Evolutionary conservation across 37 sponge, comb jelly and placozoan species (phyloP), one percentile per base, ranked within the genome.

Genomic region (Halisarca cf. caerulea): DNA sequence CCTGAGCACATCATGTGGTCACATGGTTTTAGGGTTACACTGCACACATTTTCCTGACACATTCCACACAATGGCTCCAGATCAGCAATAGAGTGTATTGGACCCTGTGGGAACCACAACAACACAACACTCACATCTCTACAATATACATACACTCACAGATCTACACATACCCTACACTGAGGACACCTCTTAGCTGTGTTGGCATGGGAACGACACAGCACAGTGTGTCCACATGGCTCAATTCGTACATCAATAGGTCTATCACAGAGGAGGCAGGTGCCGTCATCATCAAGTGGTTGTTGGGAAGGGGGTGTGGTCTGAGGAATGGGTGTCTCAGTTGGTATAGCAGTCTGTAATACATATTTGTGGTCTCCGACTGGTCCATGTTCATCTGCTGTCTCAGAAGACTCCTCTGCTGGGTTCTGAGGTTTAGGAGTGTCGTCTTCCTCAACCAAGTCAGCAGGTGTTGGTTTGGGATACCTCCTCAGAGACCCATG

Each of bases 11-110:
- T 87, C 51, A 40, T 87, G 80, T 96, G 96, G 0, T 57, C 87
- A 86, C 96, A 96, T 23, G 96, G 96, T 59, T 81, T 79, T 4
- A 96, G 32, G 33, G 93, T 92, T 2, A 91, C 93, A 39, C 86
- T 70, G 17, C 84, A 87, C 18, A 38, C 70, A 32, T 90, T 88
- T 21, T 88, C 86, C 18, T 81, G 75, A 70, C 96, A 96, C 87
- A 92, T 90, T 3, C 41, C 14, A 80, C 96, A 96, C 32, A 70
- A 78, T 66, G 69, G 80, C 42, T 39, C 23, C 30, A 88, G 35
- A 38, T 82, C 80, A 21, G 68, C 42, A 20, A 88, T 21, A 6
- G 59, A 15, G 39, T 82, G 84, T 30, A 92, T 80, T 20, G 86
- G 81, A 33, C n/a, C 45, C 92, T 92, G 62, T 6, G 60, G 28